Evolutionary conservation across 2,797 vertebrate species (phyloP), one percentile per base, ranked within the genome.

Genomic region (Salmo trutta): DNA sequence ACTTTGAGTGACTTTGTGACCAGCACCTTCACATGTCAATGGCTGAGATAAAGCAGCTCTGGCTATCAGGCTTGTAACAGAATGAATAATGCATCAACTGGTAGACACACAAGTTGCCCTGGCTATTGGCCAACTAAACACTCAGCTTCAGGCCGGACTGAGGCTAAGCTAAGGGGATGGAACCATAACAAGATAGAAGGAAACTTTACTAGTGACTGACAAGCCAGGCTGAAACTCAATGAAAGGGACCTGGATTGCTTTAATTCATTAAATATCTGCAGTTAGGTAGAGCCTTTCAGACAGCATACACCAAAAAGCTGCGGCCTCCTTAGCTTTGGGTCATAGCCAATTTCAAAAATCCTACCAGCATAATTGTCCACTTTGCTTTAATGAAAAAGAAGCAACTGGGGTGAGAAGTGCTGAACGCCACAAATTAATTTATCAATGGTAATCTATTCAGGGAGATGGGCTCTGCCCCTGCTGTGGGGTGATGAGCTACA

Each of bases 11-110:
- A 19, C 19, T 64, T 64, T 54, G 52, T 5, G 52, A 72, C 71
- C 4, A 36, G 8, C 2, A 12, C 5, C 41, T 53, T 16, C 16
- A 29, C 51, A 59, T 51, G 15, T 7, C 27, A 67, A 75, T 53
- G 27, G 24, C 31, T 17, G 73, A 67, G 64, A 51, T 24, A n/a
- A 71, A 15, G 47, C 53, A 75, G 69, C 74, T 71, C 31, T 27
- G 67, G 17, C 31, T 27, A 72, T n/a, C 10, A 56, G 59, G 29
- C 51, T 54, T 10, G 19, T 33, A 5, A 17, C 17, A 64, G 36
- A 52, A 84, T 88, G 12, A 84, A 84, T 84, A 83, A 87, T 89
- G 76, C 70, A 84, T 17, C 72, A 33, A 17, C 77, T 70, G 77
- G 71, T 82, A 59, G 73, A 75, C 74, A 77, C 36, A 75, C 21